These are phyloP conservation scores for Deilephila porcellus DNA, from an alignment of 2,888 invertebrate species.

Conservation along the genomic window DNA sequence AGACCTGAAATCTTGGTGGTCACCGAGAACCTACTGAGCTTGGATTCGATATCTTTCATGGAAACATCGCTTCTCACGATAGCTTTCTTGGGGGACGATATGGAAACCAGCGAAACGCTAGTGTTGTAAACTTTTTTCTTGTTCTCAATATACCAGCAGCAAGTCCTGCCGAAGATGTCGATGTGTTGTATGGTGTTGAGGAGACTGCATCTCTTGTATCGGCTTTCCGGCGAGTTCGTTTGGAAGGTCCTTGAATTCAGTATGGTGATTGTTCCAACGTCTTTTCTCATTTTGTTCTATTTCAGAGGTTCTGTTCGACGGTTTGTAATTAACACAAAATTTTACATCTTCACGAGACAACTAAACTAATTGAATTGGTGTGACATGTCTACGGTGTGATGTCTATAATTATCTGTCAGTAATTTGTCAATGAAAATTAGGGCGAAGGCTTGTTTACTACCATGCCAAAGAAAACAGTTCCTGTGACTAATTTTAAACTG, in stretches of 20 bases:
- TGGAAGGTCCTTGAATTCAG: background rate
- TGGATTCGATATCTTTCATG: slow-evolving; percentile 38
- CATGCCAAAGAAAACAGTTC: too few species aligned
- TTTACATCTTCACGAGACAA: slow-evolving; percentile 10
- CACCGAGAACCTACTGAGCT: slow-evolving; percentile 50
- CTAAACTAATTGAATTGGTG: background rate
- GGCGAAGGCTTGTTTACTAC: too few species aligned
- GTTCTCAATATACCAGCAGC: slow-evolving; percentile 42
- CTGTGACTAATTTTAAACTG: too few species aligned
- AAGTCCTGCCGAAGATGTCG: slow-evolving; percentile 56
- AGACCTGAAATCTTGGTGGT: slow-evolving; percentile 53
- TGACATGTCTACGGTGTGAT: background rate
- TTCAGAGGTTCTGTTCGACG: slow-evolving; percentile 22
- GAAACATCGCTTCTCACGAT: slow-evolving; percentile 23
- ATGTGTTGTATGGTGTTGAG: slow-evolving; percentile 58
- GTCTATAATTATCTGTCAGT: background rate
- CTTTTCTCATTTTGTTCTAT: slow-evolving; percentile 19
- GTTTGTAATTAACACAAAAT: slow-evolving; percentile 26
- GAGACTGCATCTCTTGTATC: slow-evolving; percentile 50
- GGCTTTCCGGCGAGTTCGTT: slow-evolving; percentile 40
- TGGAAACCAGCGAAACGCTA: slow-evolving; percentile 45
- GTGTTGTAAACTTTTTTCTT: slow-evolving; percentile 27
- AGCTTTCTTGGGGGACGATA: slow-evolving; percentile 40
- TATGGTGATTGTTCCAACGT: slow-evolving; percentile 31
- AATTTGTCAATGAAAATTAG: background rate